phyloP scores from a whole-genome alignment of 2,113 vertebrate genomes.

The Rhizomys pruinosus region DNA sequence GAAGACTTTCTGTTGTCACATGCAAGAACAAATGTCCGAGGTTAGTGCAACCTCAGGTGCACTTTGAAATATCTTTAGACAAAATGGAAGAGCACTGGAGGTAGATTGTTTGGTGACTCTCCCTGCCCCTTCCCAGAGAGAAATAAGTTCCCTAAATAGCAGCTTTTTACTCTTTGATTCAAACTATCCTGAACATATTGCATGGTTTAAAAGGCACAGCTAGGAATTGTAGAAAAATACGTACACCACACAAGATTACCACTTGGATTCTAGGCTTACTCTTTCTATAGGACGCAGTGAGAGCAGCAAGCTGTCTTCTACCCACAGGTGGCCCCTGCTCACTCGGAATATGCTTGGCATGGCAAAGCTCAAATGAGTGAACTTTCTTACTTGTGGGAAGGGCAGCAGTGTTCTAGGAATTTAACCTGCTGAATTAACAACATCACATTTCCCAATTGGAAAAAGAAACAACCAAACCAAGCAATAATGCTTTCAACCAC shows the following conservation, averaged over 20 bases:
- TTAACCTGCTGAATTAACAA: conserved; percentile 82
- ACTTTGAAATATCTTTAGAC: conserved; percentile 89
- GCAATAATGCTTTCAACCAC: conserved; percentile 81
- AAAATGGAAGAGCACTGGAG: conserved; percentile 91
- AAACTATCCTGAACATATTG: conserved; percentile 86
- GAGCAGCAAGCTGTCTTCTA: conserved; percentile 77
- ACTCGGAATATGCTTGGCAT: conserved; percentile 77
- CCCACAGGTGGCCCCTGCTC: conserved; percentile 79
- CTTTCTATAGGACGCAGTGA: conserved; percentile 81
- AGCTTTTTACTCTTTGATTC: conserved; percentile 86
- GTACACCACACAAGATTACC: conserved; percentile 83
- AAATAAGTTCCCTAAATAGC: conserved; percentile 85
- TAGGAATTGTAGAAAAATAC: conserved; percentile 83
- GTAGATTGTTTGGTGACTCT: conserved; percentile 90
- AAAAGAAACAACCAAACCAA: conserved; percentile 83
- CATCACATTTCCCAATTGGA: conserved; percentile 79
- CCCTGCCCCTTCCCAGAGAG: conserved; percentile 62
- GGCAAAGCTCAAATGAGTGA: conserved; percentile 83
- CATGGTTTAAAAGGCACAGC: conserved; percentile 86
- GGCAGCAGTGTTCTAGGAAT: conserved; percentile 82
- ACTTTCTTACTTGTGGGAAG: conserved; percentile 84
- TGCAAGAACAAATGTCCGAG: conserved; percentile 87
- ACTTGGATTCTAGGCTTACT: conserved; percentile 80
- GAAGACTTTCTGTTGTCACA: conserved; percentile 87
- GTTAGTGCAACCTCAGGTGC: conserved; percentile 86